Evolutionary conservation across 2,888 invertebrate species (phyloP), one percentile per base, ranked within the genome.

Genomic region (Cantharis nigra): DNA sequence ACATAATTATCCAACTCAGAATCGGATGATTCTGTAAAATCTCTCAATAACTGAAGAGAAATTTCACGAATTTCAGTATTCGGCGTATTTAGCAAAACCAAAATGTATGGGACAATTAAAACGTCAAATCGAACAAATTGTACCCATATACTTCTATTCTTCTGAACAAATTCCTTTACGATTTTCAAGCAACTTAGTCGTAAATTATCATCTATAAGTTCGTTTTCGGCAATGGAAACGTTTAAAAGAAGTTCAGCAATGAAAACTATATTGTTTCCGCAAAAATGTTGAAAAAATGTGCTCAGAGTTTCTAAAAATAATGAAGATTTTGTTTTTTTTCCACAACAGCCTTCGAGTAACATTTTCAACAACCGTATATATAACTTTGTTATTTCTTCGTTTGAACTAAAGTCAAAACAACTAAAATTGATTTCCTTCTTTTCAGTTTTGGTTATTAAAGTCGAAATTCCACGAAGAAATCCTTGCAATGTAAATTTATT

Each of bases 171-270:
- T 11, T 80, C 67, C 26, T 79, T 71, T 62, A 82, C 78, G 26
- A 81, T 81, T 23, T 86, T 64, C 0, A 93, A 85, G 63, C 90
- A 90, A 79, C 90, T 88, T 13, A 92, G 80, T 76, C 92, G 91
- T 3, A 92, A 85, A 75, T 89, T 89, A 11, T 90, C 89, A 11
- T 84, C 74, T 3, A 83, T 70, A 70, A 81, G 65, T 71, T 79
- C 76, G 28, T 79, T 74, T 72, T 78, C 72, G 0, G 80, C 70
- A 11, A 90, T 88, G 65, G 91, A 90, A 81, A 92, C 90, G 83
- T 92, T 92, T 0, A 91, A 89, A 0, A 93, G 85, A 73, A 92
- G 91, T 20, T 91, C 89, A 5, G 92, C 87, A 83, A 91, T 92
- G 2, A 90, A 88, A 73, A 87, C 87, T 0, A 89, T 69, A 67